Evolutionary conservation across 1,140 invertebrate species (phyloP).

Genomic region (Drosophila micromelanica): DNA sequence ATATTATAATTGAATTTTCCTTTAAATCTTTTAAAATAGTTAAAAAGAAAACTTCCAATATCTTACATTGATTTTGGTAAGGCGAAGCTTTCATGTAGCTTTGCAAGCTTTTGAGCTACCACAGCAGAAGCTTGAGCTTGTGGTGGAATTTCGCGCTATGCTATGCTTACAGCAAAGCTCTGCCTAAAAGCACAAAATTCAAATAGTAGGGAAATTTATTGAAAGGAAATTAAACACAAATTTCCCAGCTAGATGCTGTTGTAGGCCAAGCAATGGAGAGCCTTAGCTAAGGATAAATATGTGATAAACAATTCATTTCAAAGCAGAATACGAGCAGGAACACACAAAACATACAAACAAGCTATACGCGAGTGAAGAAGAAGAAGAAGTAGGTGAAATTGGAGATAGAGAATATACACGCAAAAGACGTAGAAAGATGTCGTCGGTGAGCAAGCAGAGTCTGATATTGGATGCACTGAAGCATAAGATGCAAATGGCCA

Average conservation of each 20-base stretch:
- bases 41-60: too few relatives aligned
- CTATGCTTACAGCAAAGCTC: not conserved
- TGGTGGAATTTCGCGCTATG: conserved; percentile 9
- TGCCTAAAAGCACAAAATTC: conserved; percentile 20
- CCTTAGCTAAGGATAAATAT: not conserved
- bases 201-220: conserved; percentile 42
- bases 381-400: too few relatives aligned
- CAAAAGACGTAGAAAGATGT: not conserved
- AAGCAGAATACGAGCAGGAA: not conserved
- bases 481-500: conserved; percentile 16
- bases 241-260: not conserved
- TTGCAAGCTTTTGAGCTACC: not conserved
- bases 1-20: too few relatives aligned
- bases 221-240: not conserved
- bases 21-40: too few relatives aligned
- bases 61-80: too few relatives aligned
- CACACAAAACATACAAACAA: not conserved
- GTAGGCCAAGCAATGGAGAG: not conserved
- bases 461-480: conserved; percentile 15
- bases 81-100: not conserved
- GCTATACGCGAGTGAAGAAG: too few relatives aligned
- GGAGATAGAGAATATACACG: not conserved
- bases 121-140: too few relatives aligned
- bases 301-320: not conserved
- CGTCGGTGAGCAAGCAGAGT: not conserved